phyloP scores from a whole-genome alignment of 2,113 vertebrate genomes.

The Donacobius atricapilla region DNA sequence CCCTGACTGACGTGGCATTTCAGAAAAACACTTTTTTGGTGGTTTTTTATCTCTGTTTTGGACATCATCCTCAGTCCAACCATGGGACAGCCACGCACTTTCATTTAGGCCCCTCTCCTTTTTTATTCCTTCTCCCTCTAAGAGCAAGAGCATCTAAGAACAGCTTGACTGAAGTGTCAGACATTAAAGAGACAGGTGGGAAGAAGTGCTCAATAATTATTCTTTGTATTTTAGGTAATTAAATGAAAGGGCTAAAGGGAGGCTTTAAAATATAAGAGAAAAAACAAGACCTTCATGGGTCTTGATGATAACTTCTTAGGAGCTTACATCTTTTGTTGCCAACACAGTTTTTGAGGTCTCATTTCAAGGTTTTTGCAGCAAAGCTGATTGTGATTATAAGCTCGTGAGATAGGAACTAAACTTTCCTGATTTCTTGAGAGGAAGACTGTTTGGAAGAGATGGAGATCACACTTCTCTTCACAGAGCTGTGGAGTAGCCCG shows the following conservation, averaged over 20 bases:
- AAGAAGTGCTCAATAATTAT: background rate
- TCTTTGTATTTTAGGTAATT: background rate
- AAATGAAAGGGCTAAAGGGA: background rate
- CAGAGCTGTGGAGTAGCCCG: background rate
- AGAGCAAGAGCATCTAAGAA: background rate
- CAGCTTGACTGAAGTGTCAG: background rate
- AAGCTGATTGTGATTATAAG: background rate
- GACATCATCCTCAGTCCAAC: background rate
- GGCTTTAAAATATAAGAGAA: background rate
- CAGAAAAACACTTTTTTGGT: background rate
- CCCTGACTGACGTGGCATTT: background rate
- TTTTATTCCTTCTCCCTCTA: background rate
- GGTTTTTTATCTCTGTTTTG: background rate
- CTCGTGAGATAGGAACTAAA: background rate
- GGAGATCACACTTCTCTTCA: background rate
- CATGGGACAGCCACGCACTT: background rate
- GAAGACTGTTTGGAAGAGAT: background rate
- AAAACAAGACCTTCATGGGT: background rate
- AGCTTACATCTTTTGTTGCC: background rate
- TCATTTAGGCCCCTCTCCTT: background rate
- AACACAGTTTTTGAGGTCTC: background rate
- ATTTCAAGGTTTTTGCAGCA: background rate
- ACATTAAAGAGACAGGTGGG: background rate
- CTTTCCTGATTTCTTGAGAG: background rate
- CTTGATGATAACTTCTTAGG: background rate